phyloP scores from a whole-genome alignment of 2,888 invertebrate genomes.

The Lutraria lutraria region DNA sequence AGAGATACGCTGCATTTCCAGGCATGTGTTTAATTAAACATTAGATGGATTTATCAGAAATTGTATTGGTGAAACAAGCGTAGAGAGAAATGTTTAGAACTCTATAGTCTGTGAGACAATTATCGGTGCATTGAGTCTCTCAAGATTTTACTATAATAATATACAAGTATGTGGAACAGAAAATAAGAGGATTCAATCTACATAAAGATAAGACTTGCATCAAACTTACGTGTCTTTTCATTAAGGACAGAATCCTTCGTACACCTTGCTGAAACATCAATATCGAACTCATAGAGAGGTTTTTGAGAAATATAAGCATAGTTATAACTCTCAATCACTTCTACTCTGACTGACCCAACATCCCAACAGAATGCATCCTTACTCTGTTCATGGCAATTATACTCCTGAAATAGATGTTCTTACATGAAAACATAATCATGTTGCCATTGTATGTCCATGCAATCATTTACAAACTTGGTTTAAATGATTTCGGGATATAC shows the following conservation, averaged over 20 bases:
- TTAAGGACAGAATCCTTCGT: conserved; percentile 32
- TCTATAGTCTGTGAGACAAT: too few relatives aligned
- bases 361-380: conserved; percentile 63
- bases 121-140: too few relatives aligned
- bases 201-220: not conserved
- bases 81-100: too few relatives aligned
- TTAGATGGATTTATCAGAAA: not conserved
- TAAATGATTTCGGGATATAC: too few relatives aligned
- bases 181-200: too few relatives aligned
- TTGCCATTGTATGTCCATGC: too few relatives aligned
- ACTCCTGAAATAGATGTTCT: conserved; percentile 53
- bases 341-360: conserved; percentile 62
- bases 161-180: too few relatives aligned
- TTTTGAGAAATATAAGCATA: conserved; percentile 57
- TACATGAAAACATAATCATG: not conserved
- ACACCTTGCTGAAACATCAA: conserved; percentile 61
- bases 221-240: not conserved
- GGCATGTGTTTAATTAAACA: conserved; percentile 10
- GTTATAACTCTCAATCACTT: conserved; percentile 63
- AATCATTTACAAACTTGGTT: too few relatives aligned
- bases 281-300: conserved; percentile 61
- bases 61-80: not conserved
- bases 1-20: not conserved
- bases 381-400: conserved; percentile 59
- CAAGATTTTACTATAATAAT: too few relatives aligned